Conservation (phyloP, 2,113 vertebrate genomes). For the Coptodon bakossiorum region DNA sequence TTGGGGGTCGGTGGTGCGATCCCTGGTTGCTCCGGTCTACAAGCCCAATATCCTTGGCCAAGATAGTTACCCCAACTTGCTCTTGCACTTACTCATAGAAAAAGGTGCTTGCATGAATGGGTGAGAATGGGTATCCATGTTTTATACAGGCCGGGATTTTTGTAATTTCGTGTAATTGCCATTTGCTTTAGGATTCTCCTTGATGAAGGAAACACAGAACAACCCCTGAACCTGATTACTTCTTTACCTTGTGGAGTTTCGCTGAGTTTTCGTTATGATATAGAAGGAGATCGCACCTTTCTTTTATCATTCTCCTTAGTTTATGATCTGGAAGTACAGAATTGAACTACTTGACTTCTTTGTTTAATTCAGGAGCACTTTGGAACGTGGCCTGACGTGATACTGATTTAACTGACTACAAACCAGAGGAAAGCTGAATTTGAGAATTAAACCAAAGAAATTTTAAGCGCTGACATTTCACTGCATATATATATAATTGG, state of each 20-base stretch:
- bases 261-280: neutral
- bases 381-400: neutral
- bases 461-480: neutral
- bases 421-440: neutral
- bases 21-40: neutral
- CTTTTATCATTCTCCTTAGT: neutral
- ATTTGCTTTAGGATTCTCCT: neutral
- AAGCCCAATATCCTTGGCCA: neutral
- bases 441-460: neutral
- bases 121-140: neutral
- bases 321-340: neutral
- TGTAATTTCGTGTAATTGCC: neutral
- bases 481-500: neutral
- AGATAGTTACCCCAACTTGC: neutral
- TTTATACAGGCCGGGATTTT: neutral
- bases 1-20: neutral
- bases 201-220: neutral
- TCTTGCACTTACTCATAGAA: neutral
- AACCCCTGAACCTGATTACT: neutral
- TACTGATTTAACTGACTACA: neutral
- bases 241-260: neutral
- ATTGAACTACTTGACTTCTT: neutral
- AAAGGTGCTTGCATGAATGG: neutral
- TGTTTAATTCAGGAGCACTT: neutral
- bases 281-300: neutral